These are phyloP conservation scores for Hyles lineata DNA, from an alignment of 2,888 invertebrate species.

Conservation along the genomic window DNA sequence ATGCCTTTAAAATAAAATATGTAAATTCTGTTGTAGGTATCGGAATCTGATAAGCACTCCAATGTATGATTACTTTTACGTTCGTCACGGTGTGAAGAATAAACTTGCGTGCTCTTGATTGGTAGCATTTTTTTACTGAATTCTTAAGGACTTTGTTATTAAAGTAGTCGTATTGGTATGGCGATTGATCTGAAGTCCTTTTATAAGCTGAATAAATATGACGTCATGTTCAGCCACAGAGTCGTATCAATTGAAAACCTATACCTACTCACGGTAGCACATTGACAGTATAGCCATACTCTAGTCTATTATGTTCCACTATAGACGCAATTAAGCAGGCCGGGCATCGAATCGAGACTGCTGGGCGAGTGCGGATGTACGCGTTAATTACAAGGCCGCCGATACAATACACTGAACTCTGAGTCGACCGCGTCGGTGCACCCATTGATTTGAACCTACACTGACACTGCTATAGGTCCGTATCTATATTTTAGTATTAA, in stretches of 20 bases:
- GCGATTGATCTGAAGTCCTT: no score
- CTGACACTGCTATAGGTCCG: not conserved
- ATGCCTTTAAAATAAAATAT: no score
- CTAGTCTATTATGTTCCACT: conserved; percentile 16
- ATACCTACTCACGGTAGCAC: not conserved
- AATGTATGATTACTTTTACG: no score
- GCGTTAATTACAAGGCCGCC: conserved; percentile 73
- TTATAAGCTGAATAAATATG: no score
- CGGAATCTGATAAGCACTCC: no score
- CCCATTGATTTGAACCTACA: conserved; percentile 1
- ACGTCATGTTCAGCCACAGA: not conserved
- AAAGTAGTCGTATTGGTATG: no score
- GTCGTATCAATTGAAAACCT: not conserved
- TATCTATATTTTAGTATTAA: no score
- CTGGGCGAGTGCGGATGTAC: conserved; percentile 68
- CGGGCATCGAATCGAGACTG: conserved; percentile 46
- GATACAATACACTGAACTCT: conserved; percentile 57
- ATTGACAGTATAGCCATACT: conserved; percentile 10
- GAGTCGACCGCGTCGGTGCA: conserved; percentile 36
- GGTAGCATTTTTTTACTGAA: no score
- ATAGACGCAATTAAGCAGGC: conserved; percentile 39
- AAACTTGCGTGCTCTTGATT: no score
- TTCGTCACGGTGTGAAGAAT: no score
- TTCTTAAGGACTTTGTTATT: no score
- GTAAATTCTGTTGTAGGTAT: no score